phyloP scores from a whole-genome alignment of 2,113 vertebrate species.

The Mirza zaza region DNA sequence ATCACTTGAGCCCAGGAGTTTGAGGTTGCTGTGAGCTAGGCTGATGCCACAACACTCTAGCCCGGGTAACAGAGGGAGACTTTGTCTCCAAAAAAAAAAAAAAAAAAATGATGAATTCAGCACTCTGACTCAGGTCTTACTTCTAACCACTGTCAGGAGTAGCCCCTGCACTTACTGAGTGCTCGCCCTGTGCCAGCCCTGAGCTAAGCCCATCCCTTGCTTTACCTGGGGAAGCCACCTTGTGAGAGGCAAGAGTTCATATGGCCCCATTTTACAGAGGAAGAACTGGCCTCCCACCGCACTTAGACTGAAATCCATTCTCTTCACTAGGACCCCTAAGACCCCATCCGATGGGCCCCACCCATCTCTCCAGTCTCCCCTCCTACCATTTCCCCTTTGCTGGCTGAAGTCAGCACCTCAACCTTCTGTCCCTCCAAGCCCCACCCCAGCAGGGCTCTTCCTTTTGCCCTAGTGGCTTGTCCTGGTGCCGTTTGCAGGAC shows the following conservation, averaged over 20 bases:
- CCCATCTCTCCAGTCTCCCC: neutral
- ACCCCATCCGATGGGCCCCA: neutral
- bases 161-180: fast-evolving
- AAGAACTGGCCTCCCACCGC: neutral
- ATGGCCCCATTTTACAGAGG: neutral
- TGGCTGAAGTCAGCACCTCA: neutral
- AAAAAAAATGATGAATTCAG: neutral
- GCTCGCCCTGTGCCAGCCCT: neutral
- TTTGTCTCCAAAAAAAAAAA: too few species aligned
- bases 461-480: neutral
- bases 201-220: neutral
- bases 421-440: neutral
- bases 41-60: too few species aligned
- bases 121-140: neutral
- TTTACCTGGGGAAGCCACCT: fast-evolving
- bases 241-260: neutral
- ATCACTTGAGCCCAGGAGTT: too few species aligned
- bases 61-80: too few species aligned
- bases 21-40: too few species aligned
- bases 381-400: neutral
- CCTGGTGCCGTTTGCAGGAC: neutral
- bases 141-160: neutral
- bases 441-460: neutral
- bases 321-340: neutral
- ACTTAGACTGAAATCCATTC: too few species aligned